A percentile compares a stretch with the other conserved stretches of the same genome.
Evolutionary conservation across 2,888 invertebrate genomes (phyloP).

Genomic region (Dorcus hopei): DNA sequence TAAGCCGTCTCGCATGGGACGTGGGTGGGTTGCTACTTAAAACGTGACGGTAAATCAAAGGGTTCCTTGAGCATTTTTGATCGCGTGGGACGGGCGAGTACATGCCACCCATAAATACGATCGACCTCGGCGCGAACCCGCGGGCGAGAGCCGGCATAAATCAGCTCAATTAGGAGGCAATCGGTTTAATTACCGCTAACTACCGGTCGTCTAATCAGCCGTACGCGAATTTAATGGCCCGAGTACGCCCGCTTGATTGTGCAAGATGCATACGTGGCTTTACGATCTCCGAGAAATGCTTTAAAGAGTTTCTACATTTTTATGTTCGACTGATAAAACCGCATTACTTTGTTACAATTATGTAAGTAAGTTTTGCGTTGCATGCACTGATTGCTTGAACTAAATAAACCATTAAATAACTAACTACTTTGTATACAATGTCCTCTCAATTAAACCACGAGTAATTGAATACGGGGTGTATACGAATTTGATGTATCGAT

Average conservation of each 20-base stretch:
- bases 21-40: slow-evolving; percentile 3
- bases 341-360: no score
- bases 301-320: no score
- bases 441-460: no score
- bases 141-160: slow-evolving; percentile 20
- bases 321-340: no score
- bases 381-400: no score
- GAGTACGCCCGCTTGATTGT: slow-evolving; percentile 2
- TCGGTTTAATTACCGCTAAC: slow-evolving; percentile 25
- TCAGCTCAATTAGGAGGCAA: slow-evolving; percentile 26
- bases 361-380: no score
- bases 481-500: no score
- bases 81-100: slow-evolving; percentile 3
- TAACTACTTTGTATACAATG: no score
- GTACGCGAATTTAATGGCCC: slow-evolving; percentile 11
- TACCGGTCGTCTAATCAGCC: slow-evolving; percentile 18
- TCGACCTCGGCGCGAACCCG: background rate
- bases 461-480: no score
- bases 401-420: no score
- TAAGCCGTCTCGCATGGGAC: background rate
- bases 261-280: background rate
- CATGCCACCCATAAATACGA: slow-evolving; percentile 1
- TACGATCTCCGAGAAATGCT: no score
- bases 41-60: slow-evolving; percentile 3
- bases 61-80: background rate